phyloP scores from a whole-genome alignment of 2,113 vertebrate genomes.

The Callithrix jacchus region DNA sequence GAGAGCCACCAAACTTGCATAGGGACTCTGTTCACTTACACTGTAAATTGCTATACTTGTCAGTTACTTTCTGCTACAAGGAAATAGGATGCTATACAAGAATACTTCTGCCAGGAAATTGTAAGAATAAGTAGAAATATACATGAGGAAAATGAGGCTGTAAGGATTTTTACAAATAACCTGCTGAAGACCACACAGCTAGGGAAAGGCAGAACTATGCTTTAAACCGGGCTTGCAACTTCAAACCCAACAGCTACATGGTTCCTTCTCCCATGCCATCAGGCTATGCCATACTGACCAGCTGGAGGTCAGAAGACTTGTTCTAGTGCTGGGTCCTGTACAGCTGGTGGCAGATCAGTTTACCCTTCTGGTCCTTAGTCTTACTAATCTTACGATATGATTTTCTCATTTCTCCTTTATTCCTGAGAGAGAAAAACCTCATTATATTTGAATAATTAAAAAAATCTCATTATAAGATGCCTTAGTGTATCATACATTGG shows the following conservation, averaged over 20 bases:
- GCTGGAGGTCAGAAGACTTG: background rate
- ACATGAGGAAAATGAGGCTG: background rate
- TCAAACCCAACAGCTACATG: background rate
- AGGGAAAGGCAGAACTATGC: background rate
- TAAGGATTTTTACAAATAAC: background rate
- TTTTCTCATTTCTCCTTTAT: conserved; percentile 58
- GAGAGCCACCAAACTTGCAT: background rate
- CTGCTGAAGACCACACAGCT: background rate
- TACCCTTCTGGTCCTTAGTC: background rate
- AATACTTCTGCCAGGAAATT: background rate
- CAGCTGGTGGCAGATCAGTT: background rate
- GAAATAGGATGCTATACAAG: background rate
- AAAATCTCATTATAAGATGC: conserved; percentile 54
- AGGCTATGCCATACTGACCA: background rate
- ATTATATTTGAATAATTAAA: conserved; percentile 45
- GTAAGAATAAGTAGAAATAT: background rate
- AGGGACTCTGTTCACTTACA: background rate
- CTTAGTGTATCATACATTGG: background rate
- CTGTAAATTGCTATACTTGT: background rate
- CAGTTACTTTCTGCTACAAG: background rate
- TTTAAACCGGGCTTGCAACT: background rate
- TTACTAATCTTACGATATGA: conserved; percentile 18
- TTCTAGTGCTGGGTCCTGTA: background rate
- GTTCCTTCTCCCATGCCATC: background rate
- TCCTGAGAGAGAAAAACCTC: conserved; percentile 28